phyloP scores from a whole-genome alignment of 1,140 invertebrate species.

The Phortica variegata region DNA sequence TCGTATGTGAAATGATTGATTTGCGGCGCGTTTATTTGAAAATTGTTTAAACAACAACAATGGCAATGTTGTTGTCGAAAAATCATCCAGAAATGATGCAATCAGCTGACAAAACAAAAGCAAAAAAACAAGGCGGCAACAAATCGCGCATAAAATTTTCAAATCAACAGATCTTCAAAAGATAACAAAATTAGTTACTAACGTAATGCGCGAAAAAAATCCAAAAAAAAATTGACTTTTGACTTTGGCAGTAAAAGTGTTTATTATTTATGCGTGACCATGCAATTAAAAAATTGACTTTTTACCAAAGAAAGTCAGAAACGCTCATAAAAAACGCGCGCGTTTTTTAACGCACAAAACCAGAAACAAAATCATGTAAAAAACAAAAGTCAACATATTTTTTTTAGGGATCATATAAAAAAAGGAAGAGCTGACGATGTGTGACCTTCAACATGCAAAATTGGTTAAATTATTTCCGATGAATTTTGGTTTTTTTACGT shows the following conservation, averaged over 20 bases:
- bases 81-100: conserved; percentile 34
- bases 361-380: conserved; percentile 1
- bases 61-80: conserved; percentile 24
- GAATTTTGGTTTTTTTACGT: conserved; percentile 37
- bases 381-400: neutral
- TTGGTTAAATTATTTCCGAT: conserved; percentile 10
- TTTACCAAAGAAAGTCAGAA: conserved; percentile 42
- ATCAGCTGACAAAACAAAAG: conserved; percentile 29
- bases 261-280: conserved; percentile 29
- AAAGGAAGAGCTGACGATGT: neutral
- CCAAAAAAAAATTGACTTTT: conserved; percentile 18
- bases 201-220: too few relatives aligned
- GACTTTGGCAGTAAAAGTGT: conserved; percentile 16
- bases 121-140: too few relatives aligned
- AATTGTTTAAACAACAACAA: neutral
- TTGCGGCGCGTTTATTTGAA: conserved; percentile 23
- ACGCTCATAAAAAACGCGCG: conserved; percentile 15
- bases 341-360: conserved; percentile 33
- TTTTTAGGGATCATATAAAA: conserved; percentile 4
- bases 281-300: conserved; percentile 44
- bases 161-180: too few relatives aligned
- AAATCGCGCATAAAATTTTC: too few relatives aligned
- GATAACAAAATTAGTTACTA: too few relatives aligned
- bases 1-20: conserved; percentile 40
- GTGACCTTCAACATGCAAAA: conserved; percentile 24